phyloP scores from a whole-genome alignment of 1,140 invertebrate species.

The Ceratina japonica region DNA sequence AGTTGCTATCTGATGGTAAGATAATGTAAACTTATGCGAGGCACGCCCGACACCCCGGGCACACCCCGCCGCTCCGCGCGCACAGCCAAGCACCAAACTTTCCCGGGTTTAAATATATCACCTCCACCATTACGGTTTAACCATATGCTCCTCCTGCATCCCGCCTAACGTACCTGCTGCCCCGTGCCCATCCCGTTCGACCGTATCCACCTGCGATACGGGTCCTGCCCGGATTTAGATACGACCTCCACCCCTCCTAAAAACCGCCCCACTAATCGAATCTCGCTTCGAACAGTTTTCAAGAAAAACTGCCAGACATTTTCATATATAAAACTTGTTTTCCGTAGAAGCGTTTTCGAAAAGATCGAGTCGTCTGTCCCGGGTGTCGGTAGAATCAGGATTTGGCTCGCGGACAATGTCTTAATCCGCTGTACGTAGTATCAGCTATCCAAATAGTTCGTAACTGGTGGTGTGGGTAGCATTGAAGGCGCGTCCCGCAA shows the following conservation, averaged over 20 bases:
- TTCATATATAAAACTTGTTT: neutral
- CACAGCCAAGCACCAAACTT: conserved; percentile 73
- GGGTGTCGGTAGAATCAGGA: too few species aligned
- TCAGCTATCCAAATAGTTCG: neutral
- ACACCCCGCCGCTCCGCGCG: conserved; percentile 39
- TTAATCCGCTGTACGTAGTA: neutral
- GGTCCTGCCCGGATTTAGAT: conserved; percentile 64
- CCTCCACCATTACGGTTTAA: conserved; percentile 75
- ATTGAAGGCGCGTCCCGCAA: conserved; percentile 45
- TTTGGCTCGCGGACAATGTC: too few species aligned
- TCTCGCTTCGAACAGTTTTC: conserved; percentile 28
- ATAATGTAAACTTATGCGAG: conserved; percentile 80
- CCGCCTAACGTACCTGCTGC: conserved; percentile 21
- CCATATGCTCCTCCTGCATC: conserved; percentile 74
- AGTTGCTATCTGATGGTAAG: conserved; percentile 78
- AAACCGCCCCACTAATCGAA: conserved; percentile 41
- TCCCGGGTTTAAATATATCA: conserved; percentile 78
- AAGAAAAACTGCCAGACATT: neutral
- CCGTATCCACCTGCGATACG: conserved; percentile 33
- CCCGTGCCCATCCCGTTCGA: conserved; percentile 37
- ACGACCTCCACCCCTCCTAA: conserved; percentile 21
- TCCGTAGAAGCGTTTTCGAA: too few species aligned
- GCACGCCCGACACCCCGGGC: conserved; percentile 72
- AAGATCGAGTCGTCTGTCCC: too few species aligned
- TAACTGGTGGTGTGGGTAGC: neutral